Evolutionary conservation across 2,113 vertebrate species (phyloP), one percentile per base, ranked within the genome.

Genomic region (Craseonycteris thonglongyai): DNA sequence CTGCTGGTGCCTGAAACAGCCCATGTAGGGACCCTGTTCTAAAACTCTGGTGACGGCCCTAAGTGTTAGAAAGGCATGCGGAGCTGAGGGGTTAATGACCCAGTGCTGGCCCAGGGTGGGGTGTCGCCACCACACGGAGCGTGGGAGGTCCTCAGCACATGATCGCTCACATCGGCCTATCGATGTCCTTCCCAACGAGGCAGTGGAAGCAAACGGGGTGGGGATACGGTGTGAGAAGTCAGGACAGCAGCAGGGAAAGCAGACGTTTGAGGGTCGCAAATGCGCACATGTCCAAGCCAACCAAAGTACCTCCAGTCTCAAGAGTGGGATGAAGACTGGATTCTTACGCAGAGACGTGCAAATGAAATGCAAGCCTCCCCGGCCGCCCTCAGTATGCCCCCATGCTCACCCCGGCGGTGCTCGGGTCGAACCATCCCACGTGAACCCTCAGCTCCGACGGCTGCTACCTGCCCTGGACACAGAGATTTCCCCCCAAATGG

Each of bases 361-460:
- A 28, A 56, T 24, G n/a, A 74, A 71, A 26, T 0, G 19, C 54
- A 14, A 13, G 1, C 2, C 16, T 15, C 26, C 35, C 16, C 35
- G 38, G 15, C 26, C 18, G 0, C 21, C 28, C 38, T 49, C 45
- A 13, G 7, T 10, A 1, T 2, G 7, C 6, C 24, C 38, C 16
- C 0, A 0, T 1, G 0, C 51, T 35, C 1, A 0, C 40, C 38
- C 38, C 4, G 21, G 4, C 0, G 54, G 3, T 16, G 42, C n/a
- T n/a, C n/a, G n/a, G n/a, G n/a, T n/a, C n/a, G n/a, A n/a, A 24
- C 0, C 1, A 5, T 14, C 30, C 59, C 59, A 24, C 15, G 61
- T 0, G 10, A 66, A 3, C 54, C 49, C 10, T 51, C 68, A 5
- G 28, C 65, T 28, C 21, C 3, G 33, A 42, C 0, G 35, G 49